phyloP scores from a whole-genome alignment of 2,113 vertebrate species.

The Kryptolebias marmoratus region DNA sequence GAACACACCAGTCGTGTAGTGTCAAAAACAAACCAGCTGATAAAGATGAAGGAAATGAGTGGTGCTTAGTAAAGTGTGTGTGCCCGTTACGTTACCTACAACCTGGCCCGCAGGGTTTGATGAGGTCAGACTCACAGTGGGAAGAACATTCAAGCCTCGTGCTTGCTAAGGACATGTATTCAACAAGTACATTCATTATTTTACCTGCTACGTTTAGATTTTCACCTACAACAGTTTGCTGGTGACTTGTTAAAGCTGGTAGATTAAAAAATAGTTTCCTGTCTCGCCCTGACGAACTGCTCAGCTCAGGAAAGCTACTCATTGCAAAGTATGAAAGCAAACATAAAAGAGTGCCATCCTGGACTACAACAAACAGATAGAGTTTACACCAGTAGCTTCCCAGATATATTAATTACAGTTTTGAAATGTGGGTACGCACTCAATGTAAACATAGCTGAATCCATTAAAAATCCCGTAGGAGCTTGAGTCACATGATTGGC shows the following conservation, averaged over 20 bases:
- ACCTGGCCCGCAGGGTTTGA: slow-evolving; percentile 69
- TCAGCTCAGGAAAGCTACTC: too few relatives aligned
- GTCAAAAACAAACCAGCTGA: slow-evolving; percentile 28
- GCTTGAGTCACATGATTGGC: too few relatives aligned
- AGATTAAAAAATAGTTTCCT: slow-evolving; percentile 20
- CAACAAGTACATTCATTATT: slow-evolving; percentile 38
- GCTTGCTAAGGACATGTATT: not conserved
- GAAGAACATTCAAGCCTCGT: slow-evolving; percentile 8
- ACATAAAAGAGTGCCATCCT: too few relatives aligned
- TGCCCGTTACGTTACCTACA: slow-evolving; percentile 15
- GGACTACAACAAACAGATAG: too few relatives aligned
- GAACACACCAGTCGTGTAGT: slow-evolving; percentile 29
- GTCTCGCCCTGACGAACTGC: slow-evolving; percentile 26
- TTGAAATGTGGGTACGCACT: too few relatives aligned
- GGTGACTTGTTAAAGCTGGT: slow-evolving; percentile 38
- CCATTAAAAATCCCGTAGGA: too few relatives aligned
- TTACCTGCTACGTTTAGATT: slow-evolving; percentile 32
- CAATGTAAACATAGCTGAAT: too few relatives aligned
- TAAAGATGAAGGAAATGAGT: slow-evolving; percentile 10
- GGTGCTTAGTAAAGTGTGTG: not conserved
- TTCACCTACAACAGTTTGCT: slow-evolving; percentile 34
- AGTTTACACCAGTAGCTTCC: too few relatives aligned
- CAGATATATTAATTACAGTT: too few relatives aligned
- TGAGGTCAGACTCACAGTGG: slow-evolving; percentile 38
- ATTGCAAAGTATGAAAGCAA: too few relatives aligned